Base-by-base conservation (phyloP, 1,140 invertebrate genomes). In the Drosophila yakuba region DNA sequence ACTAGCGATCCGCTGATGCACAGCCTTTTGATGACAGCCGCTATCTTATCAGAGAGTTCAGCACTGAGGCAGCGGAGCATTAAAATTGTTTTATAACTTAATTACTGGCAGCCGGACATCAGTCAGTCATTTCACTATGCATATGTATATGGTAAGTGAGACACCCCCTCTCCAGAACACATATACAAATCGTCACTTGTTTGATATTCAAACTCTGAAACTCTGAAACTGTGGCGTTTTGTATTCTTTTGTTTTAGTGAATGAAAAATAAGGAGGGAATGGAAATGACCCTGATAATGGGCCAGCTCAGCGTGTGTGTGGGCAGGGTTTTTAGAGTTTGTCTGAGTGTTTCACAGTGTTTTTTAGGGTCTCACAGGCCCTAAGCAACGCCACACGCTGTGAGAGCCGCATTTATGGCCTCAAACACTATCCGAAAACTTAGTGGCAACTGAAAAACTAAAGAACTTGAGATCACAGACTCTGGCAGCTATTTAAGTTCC, bases 1-100 rank as follows among this genome's bases (percentile, higher is more conserved):
- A 23, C 32, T 7, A 8, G 7, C 8, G 32, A 32, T 32, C 32
- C 32, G 10, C 32, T 32, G 8, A 52, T 36, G 14, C 36, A 54
- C 36, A 44, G 17, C 12, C 20, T 59, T 85, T 73, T 72, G 66
- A 78, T 72, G 69, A 59, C 32, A 52, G 62, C 82, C 82, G 82
- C 83, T 88, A 88, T 88, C 82, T 86, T 79, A 86, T 85, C 80
- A 52, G 15, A 17, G 43, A 4, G 47, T 54, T 35, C 48, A 78
- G 56, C 56, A 54, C 39, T 36, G 15, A 35, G 20, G 11, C 36
- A 25, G 36, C 20, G 35, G n/a, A 74, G 78, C 74, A 86, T 85
- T 88, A 82, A 82, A 85, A 83, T 88, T 82, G 61, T 79, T 86
- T 88, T 88, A 86, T 88, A 88, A 86, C 82, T 86, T 79, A 79